A percentile compares a stretch with the other conserved stretches of the same genome.
These are phyloP conservation scores for Phallusia fumigata DNA, from an alignment of 23 tunicate species.

Conservation along the genomic window DNA sequence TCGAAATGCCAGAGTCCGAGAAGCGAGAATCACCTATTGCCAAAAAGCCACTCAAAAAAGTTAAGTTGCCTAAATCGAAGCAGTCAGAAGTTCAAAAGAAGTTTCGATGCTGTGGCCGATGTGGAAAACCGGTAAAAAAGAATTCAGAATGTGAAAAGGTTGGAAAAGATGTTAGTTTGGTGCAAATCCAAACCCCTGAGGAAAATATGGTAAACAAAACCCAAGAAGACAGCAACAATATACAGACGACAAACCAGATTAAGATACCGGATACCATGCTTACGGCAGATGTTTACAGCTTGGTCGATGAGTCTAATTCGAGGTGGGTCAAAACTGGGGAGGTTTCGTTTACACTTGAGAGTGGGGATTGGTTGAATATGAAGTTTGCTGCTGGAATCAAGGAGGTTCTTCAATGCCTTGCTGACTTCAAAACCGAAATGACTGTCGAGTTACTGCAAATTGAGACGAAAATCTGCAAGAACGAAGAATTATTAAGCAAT, in stretches of 20 bases:
- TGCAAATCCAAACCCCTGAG: not conserved
- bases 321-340: slow-evolving; percentile 7
- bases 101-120: not conserved
- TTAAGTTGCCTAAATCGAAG: not conserved
- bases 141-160: not conserved
- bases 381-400: slow-evolving; percentile 32
- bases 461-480: not conserved
- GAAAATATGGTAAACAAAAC: not conserved
- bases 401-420: slow-evolving; percentile 14
- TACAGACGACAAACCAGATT: not conserved
- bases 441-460: not conserved
- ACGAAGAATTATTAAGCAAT: slow-evolving; percentile 11
- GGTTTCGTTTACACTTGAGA: slow-evolving; percentile 38
- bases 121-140: slow-evolving; percentile 7
- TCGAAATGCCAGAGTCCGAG: not conserved
- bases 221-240: not conserved
- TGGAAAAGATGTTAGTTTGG: too few relatives aligned
- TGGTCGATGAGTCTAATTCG: not conserved
- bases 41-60: not conserved
- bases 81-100: not conserved
- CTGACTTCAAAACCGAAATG: slow-evolving; percentile 30
- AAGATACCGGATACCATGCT: not conserved
- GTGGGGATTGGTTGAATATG: slow-evolving; percentile 40
- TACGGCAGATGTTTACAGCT: not conserved
- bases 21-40: not conserved